Evolutionary conservation across 1,140 invertebrate species (phyloP).

Genomic region (Semibalanus balanoides): DNA sequence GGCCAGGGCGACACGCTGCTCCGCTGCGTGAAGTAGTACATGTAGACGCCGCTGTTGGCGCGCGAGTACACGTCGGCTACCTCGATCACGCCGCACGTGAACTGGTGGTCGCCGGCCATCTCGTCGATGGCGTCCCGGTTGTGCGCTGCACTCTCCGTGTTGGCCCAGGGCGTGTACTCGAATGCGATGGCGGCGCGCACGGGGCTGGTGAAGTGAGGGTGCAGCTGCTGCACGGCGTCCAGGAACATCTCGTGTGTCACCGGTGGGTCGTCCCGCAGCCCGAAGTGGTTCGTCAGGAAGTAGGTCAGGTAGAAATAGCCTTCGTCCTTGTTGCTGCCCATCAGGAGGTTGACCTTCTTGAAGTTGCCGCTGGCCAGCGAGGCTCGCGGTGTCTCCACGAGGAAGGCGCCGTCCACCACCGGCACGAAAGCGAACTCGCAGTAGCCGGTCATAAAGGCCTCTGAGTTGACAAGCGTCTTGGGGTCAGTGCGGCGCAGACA

Average conservation of each 20-base stretch:
- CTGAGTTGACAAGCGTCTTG: slow-evolving; percentile 57
- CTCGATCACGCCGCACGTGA: slow-evolving; percentile 88
- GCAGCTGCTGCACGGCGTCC: slow-evolving; percentile 57
- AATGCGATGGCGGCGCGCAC: slow-evolving; percentile 65
- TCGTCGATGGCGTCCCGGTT: slow-evolving; percentile 76
- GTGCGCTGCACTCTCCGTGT: slow-evolving; percentile 63
- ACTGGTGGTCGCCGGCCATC: slow-evolving; percentile 91
- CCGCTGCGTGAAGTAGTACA: slow-evolving; percentile 88
- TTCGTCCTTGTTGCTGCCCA: slow-evolving; percentile 88
- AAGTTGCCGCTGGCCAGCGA: slow-evolving; percentile 68
- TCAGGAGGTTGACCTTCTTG: slow-evolving; percentile 81
- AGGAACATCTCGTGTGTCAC: slow-evolving; percentile 60
- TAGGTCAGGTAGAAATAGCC: slow-evolving; percentile 90
- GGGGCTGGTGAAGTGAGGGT: slow-evolving; percentile 67
- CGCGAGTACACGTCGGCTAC: slow-evolving; percentile 70
- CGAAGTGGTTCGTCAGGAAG: slow-evolving; percentile 65
- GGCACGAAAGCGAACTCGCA: slow-evolving; percentile 87
- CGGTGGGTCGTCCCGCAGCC: slow-evolving; percentile 64
- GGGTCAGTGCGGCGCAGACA: slow-evolving; percentile 60
- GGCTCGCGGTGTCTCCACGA: slow-evolving; percentile 65
- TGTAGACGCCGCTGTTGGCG: slow-evolving; percentile 77
- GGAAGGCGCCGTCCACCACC: slow-evolving; percentile 77
- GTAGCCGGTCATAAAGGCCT: slow-evolving; percentile 41
- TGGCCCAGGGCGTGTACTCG: slow-evolving; percentile 83
- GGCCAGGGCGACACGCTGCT: slow-evolving; percentile 78